Conservation (phyloP, 2,888 invertebrate species). For the Drosophila niveifrons region DNA sequence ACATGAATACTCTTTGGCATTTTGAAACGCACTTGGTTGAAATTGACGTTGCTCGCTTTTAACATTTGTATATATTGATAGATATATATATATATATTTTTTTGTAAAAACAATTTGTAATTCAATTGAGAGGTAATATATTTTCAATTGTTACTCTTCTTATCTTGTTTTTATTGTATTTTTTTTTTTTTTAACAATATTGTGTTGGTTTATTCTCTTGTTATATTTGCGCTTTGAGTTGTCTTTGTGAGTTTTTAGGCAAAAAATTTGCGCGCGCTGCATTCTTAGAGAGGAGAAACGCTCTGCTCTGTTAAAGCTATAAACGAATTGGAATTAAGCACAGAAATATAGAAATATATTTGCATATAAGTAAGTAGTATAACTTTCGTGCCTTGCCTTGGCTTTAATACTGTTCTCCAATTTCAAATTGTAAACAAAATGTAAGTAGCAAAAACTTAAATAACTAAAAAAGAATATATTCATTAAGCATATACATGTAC, state of each 20-base stretch:
- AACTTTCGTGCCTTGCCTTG: conserved; percentile 62
- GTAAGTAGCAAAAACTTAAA: conserved; percentile 68
- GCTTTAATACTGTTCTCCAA: conserved; percentile 79
- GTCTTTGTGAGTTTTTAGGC: conserved; percentile 24
- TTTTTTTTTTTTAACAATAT: conserved; percentile 41
- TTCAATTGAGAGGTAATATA: conserved; percentile 33
- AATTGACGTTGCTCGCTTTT: conserved; percentile 48
- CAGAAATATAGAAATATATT: conserved; percentile 59
- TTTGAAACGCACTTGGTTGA: conserved; percentile 35
- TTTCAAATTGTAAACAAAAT: conserved; percentile 71
- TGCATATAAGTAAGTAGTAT: conserved; percentile 41
- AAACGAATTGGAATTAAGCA: conserved; percentile 73
- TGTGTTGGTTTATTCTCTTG: conserved; percentile 1
- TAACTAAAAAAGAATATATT: conserved; percentile 52
- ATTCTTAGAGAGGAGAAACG: conserved; percentile 30
- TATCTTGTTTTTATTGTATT: conserved; percentile 51
- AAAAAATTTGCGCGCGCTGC: conserved; percentile 34
- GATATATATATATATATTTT: conserved; percentile 12
- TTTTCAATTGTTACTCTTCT: conserved; percentile 12
- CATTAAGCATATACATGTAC: conserved; percentile 42
- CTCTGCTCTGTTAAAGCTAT: conserved; percentile 37
- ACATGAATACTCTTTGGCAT: conserved; percentile 27
- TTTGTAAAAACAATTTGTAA: conserved; percentile 68
- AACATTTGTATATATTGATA: conserved; percentile 14
- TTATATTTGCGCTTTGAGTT: conserved; percentile 54